Percentiles rank a stretch among this genome's conserved stretches.
phyloP scores from a whole-genome alignment of 1,140 invertebrate genomes.

The Nasonia longicornis region DNA sequence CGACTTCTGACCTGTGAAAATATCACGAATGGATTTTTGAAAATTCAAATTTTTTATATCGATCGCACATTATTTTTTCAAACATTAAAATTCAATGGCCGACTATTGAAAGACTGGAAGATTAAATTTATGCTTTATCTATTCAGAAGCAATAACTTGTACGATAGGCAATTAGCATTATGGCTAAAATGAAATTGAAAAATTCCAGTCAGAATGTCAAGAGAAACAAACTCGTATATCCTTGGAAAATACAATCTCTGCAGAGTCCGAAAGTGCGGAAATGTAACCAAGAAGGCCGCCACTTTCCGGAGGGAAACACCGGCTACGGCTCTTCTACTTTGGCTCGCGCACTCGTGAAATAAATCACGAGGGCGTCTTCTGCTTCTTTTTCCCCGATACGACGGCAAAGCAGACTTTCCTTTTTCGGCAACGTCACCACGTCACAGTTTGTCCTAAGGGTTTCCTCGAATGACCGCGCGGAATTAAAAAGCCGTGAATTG shows the following conservation, averaged over 20 bases:
- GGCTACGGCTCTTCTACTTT: conserved; percentile 6
- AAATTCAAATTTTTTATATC: too few relatives aligned
- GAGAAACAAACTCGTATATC: too few relatives aligned
- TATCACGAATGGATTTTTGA: too few relatives aligned
- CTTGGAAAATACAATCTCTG: not conserved
- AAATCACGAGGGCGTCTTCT: conserved; percentile 14
- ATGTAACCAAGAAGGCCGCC: not conserved
- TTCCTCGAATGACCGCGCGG: not conserved
- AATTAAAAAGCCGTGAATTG: conserved; percentile 33
- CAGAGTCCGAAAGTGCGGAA: not conserved
- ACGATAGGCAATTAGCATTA: too few relatives aligned
- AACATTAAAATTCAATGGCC: too few relatives aligned
- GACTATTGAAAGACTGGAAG: too few relatives aligned
- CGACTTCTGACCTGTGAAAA: too few relatives aligned
- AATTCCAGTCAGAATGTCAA: not conserved
- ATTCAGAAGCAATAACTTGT: too few relatives aligned
- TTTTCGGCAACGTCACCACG: not conserved
- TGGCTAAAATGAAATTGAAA: too few relatives aligned
- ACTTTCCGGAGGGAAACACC: not conserved
- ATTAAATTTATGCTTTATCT: too few relatives aligned
- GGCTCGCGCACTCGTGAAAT: conserved; percentile 8
- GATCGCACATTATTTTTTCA: too few relatives aligned
- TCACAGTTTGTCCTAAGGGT: not conserved
- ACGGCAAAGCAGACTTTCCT: not conserved
- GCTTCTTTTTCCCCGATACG: not conserved